Base-by-base conservation (phyloP, 2,888 invertebrate species). In the Drosophila putrida region DNA sequence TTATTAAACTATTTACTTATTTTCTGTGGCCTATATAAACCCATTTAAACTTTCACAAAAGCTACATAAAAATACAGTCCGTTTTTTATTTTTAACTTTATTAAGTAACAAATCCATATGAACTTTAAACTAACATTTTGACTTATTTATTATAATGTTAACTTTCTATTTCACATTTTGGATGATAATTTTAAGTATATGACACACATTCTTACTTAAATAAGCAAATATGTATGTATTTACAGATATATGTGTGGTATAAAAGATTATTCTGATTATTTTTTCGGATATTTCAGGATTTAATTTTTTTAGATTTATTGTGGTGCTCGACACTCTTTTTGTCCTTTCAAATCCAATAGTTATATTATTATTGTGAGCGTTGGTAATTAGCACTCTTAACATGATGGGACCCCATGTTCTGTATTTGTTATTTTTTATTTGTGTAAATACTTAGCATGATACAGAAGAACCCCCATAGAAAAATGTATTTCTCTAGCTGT, bases 151-250 rank as follows among this genome's bases (percentile, higher is more conserved):
- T 90, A 87, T 87, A 90, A 91, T 91, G 90, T 91, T 91, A 91
- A 91, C 90, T 91, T 90, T 91, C 87, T 90, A 90, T 91, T 91
- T 91, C 90, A 91, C 91, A 91, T 88, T 87, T 90, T 88, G 85
- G 79, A 76, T 75, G 78, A 77, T 86, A 86, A 64, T 63, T 53
- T 74, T 15, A 54, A 66, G 47, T 66, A 49, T 53, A 50, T 51
- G 50, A 39, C 60, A 64, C 54, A 71, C 36, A 43, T 50, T 33
- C 47, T 28, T 39, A 33, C 31, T 31, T 46, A 46, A 8, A 39
- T 61, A 61, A 31, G 46, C 27, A 57, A 35, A 15, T 38, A 57
- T 47, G 8, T 38, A 47, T 62, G 57, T 28, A 38, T 28, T 25
- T 57, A 44, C 31, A 49, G 36, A 53, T 36, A 39, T 31, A 46